Conservation (phyloP, 2,888 invertebrate genomes). For the Mesoligia furuncula region DNA sequence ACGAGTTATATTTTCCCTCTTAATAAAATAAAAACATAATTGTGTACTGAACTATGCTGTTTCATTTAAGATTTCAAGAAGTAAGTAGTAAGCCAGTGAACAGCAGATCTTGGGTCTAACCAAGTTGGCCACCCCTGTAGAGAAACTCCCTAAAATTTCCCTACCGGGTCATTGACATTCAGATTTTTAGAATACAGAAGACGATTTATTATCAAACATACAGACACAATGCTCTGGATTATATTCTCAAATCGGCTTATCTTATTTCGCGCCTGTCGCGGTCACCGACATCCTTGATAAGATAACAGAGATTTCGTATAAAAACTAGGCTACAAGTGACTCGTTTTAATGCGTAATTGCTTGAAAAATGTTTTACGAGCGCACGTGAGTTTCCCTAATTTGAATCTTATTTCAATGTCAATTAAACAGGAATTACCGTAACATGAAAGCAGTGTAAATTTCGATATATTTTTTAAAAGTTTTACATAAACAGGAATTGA, state of each 20-base stretch:
- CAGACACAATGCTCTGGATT: slow-evolving; percentile 1
- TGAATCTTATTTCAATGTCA: not conserved
- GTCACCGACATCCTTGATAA: slow-evolving; percentile 55
- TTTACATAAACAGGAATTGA: not conserved
- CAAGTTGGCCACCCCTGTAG: not conserved
- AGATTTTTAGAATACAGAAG: not conserved
- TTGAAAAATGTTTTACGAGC: not conserved
- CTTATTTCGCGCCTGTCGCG: slow-evolving; percentile 9
- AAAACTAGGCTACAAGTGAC: slow-evolving; percentile 46
- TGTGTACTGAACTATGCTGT: too few species aligned
- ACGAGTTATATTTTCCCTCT: too few species aligned
- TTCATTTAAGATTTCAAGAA: too few species aligned
- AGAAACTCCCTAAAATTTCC: not conserved
- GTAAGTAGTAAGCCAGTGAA: too few species aligned
- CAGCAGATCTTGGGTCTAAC: too few species aligned
- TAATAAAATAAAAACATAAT: too few species aligned
- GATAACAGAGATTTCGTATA: slow-evolving; percentile 50
- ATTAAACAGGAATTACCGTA: slow-evolving; percentile 2
- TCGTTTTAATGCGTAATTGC: slow-evolving; percentile 1
- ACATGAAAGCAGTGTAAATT: not conserved
- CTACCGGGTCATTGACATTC: not conserved
- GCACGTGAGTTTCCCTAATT: not conserved
- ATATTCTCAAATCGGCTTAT: slow-evolving; percentile 20
- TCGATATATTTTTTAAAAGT: too few species aligned
- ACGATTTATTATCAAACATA: not conserved